Base-by-base conservation (phyloP, 2,888 invertebrate species). In the Stenolophus ochropezus region DNA sequence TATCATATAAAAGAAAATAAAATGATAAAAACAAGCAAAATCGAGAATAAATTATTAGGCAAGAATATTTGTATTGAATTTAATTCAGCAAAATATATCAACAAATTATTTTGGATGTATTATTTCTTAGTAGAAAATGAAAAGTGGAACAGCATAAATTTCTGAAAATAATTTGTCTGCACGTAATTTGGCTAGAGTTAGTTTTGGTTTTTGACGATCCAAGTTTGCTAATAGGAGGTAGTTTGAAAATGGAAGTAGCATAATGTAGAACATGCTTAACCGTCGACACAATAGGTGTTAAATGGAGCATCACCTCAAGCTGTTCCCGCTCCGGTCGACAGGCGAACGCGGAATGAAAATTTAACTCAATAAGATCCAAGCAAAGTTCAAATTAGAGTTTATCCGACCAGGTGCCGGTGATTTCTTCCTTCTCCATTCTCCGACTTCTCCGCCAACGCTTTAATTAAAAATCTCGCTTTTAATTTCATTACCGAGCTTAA, bases 381-480 rank as follows among this genome's bases (percentile, higher is more conserved):
- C 33, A 69, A 69, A 69, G 65, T 69, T 69, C 65, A 69, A 69
- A 69, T 69, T 69, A 18, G 65, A 69, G 65, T 69, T 69, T 16
- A 69, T 69, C 65, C 65, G 65, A 69, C 65, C 65, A 69, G 65
- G 33, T 69, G 65, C 33, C 14, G 65, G 20, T 69, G 65, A 69
- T 69, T 69, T 33, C 65, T 58, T 33, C 65, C 4, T 14, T 58
- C 21, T 20, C 25, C 33, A 42, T 42, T 42, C 51, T 51, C 56
- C 18, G 21, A 20, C 21, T 18, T 1, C 65, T 69, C n/a, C 33
- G 65, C 33, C 49, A 49, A 73, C 73, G 73, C 4, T 73, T 49
- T 73, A 73, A 73, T 73, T 73, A 73, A 73, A 73, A 73, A 73
- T 73, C 73, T 49, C 49, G 73, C 51, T 49, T 73, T 33, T 73